These are phyloP conservation scores for Podarcis cretensis DNA, from an alignment of 2,113 vertebrate species.

Conservation along the genomic window DNA sequence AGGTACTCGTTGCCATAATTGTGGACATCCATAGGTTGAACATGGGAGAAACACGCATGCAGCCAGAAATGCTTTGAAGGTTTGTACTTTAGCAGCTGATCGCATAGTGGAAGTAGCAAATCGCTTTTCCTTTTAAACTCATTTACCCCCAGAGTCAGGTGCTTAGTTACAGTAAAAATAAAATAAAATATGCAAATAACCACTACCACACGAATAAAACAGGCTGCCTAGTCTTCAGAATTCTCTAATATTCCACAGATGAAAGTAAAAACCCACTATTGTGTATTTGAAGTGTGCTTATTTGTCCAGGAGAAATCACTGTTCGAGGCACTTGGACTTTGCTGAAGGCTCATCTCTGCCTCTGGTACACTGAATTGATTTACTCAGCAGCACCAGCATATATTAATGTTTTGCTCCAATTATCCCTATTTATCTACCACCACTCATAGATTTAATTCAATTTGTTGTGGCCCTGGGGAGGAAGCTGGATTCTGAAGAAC, in stretches of 20 bases:
- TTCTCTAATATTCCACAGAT: background rate
- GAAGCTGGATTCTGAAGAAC: background rate
- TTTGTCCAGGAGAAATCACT: background rate
- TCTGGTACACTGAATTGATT: background rate
- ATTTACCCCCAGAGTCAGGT: background rate
- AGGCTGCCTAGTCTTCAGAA: background rate
- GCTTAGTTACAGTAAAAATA: background rate
- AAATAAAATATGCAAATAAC: no score
- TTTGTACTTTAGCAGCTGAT: background rate
- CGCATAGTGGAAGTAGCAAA: background rate
- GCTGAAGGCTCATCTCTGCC: background rate
- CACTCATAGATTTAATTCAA: background rate
- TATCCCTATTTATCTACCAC: background rate
- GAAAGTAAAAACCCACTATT: background rate
- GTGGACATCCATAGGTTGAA: background rate
- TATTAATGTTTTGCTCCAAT: background rate
- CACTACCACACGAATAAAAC: no score
- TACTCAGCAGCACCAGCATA: background rate
- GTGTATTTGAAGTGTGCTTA: background rate
- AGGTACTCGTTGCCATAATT: no score
- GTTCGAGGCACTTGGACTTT: no score
- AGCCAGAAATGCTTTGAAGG: background rate
- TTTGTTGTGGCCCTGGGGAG: background rate
- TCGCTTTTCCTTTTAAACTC: background rate
- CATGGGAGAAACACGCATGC: background rate